Base-by-base conservation (phyloP, 2,888 invertebrate species). In the Plagiodera versicolora region DNA sequence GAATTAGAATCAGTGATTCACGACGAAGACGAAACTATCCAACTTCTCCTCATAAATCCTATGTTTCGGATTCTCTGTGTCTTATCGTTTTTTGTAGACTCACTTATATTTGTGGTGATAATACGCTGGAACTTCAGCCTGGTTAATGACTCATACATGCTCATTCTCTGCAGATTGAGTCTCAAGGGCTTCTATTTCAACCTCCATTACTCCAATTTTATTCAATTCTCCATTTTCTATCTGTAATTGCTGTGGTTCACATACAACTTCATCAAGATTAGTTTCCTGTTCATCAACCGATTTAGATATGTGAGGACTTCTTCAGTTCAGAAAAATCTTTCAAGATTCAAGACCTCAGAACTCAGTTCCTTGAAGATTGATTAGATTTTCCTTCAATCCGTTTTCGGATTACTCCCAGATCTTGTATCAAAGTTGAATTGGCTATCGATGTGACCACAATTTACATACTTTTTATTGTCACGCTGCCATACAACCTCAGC, bases 251-350 rank as follows among this genome's bases (percentile, higher is more conserved):
- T 49, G 49, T 24, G 19, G 49, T 49, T 49, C 49, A 49, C 24
- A 49, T 24, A 49, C 24, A 49, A 28, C 49, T 49, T 49, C 28
- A 16, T 32, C 32, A 32, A 32, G 32, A 32, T 30, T 51, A 51
- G 32, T 51, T 51, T 51, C 28, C 51, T 51, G 51, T 32, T 51
- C 51, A 51, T 32, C 32, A 32, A 51, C 35, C 16, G 32, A 51
- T 14, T 51, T 51, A 18, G 32, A 51, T 35, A 32, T 49, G 49
- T 24, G 49, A 19, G 28, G 24, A 24, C 28, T 49, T 49, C 3
- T 49, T 28, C 14, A 49, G 48, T 48, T 48, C 2, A 11, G 48
- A 48, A 48, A 19, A 48, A 18, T 49, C 24, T 49, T 49, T 14
- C 28, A 24, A 49, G 49, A 28, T 49, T 49, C 49, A 49, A 49